Evolutionary conservation across 2,113 vertebrate genomes (phyloP).

Genomic region (Emydocephalus ijimae): DNA sequence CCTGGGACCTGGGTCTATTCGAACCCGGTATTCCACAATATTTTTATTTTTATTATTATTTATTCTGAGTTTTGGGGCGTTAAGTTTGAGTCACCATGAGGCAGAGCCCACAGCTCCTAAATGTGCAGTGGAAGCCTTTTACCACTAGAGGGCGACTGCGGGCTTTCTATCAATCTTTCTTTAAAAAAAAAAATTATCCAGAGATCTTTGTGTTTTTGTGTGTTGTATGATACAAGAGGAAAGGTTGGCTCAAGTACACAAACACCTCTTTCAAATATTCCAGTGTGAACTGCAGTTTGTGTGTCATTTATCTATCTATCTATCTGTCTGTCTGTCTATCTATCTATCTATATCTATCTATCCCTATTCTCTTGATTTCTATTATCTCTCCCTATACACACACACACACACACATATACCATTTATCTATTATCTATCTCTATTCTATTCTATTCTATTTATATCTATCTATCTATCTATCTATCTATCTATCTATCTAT

Average conservation of each 20-base stretch:
- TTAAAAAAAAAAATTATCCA: background rate
- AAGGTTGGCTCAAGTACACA: background rate
- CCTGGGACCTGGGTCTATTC: background rate
- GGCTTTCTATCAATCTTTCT: background rate
- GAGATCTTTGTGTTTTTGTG: background rate
- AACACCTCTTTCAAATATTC: background rate
- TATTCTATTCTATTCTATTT: too few relatives aligned
- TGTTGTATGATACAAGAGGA: background rate
- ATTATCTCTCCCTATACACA: too few relatives aligned
- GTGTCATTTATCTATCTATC: background rate
- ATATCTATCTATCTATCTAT: too few relatives aligned
- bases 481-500: too few relatives aligned
- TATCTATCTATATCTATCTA: too few relatives aligned
- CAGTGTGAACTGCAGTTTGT: background rate
- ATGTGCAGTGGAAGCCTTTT: background rate
- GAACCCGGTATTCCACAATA: background rate
- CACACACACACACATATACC: too few relatives aligned
- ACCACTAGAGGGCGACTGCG: background rate
- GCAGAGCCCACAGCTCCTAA: background rate
- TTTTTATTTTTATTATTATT: too few relatives aligned
- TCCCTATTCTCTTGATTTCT: too few relatives aligned
- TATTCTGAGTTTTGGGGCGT: background rate
- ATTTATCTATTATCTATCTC: too few relatives aligned
- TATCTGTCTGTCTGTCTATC: too few relatives aligned
- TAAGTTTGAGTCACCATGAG: background rate